Base-by-base conservation (phyloP, 2,797 vertebrate species). In the Linurgus olivaceus region DNA sequence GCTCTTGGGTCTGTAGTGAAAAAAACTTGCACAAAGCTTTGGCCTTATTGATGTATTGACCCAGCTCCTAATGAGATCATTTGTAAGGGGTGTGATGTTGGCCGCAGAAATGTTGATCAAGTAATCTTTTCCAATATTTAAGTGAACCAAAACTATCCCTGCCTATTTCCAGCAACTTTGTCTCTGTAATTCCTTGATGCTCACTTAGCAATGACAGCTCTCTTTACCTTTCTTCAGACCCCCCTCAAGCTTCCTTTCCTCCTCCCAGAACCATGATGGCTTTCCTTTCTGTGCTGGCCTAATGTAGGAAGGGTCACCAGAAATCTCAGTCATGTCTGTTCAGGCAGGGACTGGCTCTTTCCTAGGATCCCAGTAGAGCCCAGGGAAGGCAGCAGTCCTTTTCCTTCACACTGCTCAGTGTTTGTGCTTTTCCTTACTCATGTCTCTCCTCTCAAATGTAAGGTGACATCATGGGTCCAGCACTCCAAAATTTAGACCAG, bases 391-490 rank as follows among this genome's bases (percentile, higher is more conserved):
- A 85, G 24, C 7, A 71, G 19, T 78, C 23, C 29, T 44, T 82
- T 73, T 6, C 1, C 67, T 94, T 65, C 50, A 54, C 33, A 61
- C 14, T 68, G n/a, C 24, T 86, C 19, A 67, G 11, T 58, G 6
- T 44, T 45, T 77, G 40, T 42, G 37, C n/a, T 81, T 55, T 90
- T 55, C 16, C 11, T 45, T 78, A 79, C 40, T 93, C 42, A 18
- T 47, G 29, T 61, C 33, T 31, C 78, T 68, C 35, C 38, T 65
- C 54, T 90, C 87, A 83, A 88, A 66, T 20, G 29, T 45, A 93
- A 99, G 99, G 98, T 42, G 99, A 99, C 93, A 96, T 99, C 79
- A 98, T 99, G 98, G 98, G 98, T 76, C 97, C 98, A 50, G 98
- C 98, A 63, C 97, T 99, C 84, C 95, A 98, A 96, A 98, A 99